Conservation (phyloP, 1,140 invertebrate species). For the Augochlora pura region DNA sequence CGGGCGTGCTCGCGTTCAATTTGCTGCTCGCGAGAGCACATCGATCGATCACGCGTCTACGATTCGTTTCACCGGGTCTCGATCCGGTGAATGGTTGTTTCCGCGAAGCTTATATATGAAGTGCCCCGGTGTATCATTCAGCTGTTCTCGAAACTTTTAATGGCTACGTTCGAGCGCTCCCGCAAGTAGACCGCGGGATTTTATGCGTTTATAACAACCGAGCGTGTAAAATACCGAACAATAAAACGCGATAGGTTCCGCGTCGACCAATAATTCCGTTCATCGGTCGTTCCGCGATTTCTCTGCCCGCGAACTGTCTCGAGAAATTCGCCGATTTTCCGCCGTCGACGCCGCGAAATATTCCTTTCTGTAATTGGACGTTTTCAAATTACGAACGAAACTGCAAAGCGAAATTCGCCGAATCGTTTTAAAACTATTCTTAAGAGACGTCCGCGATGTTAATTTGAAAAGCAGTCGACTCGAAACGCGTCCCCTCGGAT, state of each 20-base stretch:
- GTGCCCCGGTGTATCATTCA: background rate
- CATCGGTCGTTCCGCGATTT: too few species aligned
- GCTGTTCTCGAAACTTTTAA: conserved; percentile 2
- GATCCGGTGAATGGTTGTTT: background rate
- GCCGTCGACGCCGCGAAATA: too few species aligned
- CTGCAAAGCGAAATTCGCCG: too few species aligned
- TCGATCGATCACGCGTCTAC: background rate
- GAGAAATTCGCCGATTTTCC: too few species aligned
- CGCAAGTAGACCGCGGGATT: background rate
- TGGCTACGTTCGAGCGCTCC: background rate
- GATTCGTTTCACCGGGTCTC: background rate
- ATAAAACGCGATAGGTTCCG: background rate
- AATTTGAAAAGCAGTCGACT: too few species aligned
- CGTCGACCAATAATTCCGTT: too few species aligned
- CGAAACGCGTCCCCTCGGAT: background rate
- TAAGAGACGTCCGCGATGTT: too few species aligned
- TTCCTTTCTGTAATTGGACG: too few species aligned
- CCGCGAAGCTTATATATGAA: background rate
- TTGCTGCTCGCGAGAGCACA: background rate
- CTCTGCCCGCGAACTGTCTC: too few species aligned
- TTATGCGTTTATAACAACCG: background rate
- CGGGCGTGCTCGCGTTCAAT: background rate
- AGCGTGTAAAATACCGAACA: background rate
- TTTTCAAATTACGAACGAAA: too few species aligned
- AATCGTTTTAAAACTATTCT: too few species aligned